phyloP scores from a whole-genome alignment of 2,113 vertebrate genomes.

The Leptodactylus fuscus region DNA sequence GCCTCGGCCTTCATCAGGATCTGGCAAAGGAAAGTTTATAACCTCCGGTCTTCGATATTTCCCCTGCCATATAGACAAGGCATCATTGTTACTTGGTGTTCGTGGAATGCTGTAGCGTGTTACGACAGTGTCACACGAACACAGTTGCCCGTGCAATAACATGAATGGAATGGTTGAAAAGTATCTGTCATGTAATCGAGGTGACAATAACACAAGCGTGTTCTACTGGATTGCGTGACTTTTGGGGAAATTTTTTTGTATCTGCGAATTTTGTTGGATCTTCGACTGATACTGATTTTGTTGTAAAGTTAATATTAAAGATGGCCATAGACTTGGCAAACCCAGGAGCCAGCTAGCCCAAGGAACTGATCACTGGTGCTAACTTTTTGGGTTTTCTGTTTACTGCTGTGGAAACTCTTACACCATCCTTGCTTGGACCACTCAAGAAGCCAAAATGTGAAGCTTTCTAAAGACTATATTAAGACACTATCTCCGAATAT shows the following conservation, averaged over 20 bases:
- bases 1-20: not conserved
- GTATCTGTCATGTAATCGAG: not conserved
- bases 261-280: not conserved
- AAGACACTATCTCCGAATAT: too few species aligned
- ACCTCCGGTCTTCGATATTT: not conserved
- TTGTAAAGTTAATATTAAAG: not conserved
- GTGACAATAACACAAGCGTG: not conserved
- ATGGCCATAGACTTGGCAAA: not conserved
- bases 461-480: too few species aligned
- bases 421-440: not conserved
- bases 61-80: slow-evolving; percentile 2
- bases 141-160: not conserved
- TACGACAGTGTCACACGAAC: slow-evolving; percentile 7
- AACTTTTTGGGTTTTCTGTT: not conserved
- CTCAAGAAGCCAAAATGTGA: too few species aligned
- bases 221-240: not conserved
- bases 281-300: not conserved
- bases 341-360: not conserved
- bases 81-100: slow-evolving; percentile 15
- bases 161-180: not conserved
- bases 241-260: not conserved
- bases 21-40: not conserved
- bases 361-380: not conserved
- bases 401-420: not conserved
- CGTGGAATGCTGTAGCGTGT: not conserved